Evolutionary conservation across 2,113 vertebrate genomes (phyloP), one percentile per base, ranked within the genome.

Genomic region (Eupsittula cactorum): DNA sequence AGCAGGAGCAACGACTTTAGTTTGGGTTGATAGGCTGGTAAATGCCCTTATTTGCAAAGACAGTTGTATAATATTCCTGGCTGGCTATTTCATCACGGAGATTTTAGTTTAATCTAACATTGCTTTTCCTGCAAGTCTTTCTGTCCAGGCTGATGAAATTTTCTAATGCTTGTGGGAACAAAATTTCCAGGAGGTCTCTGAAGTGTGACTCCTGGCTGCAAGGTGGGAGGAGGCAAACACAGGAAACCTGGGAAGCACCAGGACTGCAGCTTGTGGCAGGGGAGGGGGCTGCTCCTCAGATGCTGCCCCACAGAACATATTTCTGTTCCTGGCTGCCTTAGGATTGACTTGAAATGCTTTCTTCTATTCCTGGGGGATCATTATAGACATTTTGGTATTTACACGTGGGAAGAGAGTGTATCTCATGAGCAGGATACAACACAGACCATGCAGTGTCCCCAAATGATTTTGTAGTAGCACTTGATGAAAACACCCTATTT

Each of bases 241-340:
- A 3, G 60, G 17, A 68, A n/a, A 20, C 9, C 7, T 5, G 35
- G n/a, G 60, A 29, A 11, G 24, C 0, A 1, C 27, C 0, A 0
- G 29, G 23, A 11, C 8, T 0, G 1, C 62, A 59, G 27, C 14
- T 31, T 20, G 37, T 9, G 12, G 21, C 5, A 6, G 42, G 35
- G 46, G 6, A 53, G 33, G 0, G 3, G 21, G 13, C 37, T 68
- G 52, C 1, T 69, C 27, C 47, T 52, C 0, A 0, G 11, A 7
- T 29, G 20, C 16, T 47, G 39, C 28, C 42, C 28, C 29, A 6
- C 10, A 7, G 55, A 37, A 37, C 13, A 20, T 10, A 15, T 31
- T 63, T 42, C 76, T 68, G 29, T 13, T 70, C 28, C 75, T 57
- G 15, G 5, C 39, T 85, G 60, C 7, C 20, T 47, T 33, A 21